Conservation (phyloP, 2,113 vertebrate genomes). For the Rhinoptilus africanus region DNA sequence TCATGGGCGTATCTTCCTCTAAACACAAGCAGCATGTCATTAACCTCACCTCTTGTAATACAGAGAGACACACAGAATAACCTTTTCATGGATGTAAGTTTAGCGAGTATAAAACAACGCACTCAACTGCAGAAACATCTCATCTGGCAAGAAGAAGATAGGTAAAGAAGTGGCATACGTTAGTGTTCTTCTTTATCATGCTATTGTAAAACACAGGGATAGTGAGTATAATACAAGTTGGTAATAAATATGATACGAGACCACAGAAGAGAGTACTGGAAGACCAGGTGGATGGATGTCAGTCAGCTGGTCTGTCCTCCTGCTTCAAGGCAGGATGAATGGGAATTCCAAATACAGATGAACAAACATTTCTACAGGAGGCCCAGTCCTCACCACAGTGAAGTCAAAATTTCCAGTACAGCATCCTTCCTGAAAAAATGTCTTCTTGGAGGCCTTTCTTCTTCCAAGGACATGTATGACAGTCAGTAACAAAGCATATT, state of each 20-base stretch:
- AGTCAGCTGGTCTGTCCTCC: background rate
- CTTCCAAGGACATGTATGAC: background rate
- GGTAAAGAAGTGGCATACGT: background rate
- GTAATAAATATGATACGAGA: background rate
- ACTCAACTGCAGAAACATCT: background rate
- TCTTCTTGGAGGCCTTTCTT: background rate
- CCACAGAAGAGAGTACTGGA: background rate
- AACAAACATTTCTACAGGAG: background rate
- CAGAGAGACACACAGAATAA: fast-evolving
- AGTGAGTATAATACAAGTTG: background rate
- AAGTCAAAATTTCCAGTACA: background rate
- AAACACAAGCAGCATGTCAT: background rate
- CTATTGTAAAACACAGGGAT: background rate
- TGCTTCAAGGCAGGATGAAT: background rate
- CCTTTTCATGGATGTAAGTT: background rate
- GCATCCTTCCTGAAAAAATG: background rate
- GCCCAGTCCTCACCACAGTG: background rate
- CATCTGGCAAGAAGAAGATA: background rate
- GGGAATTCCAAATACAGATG: background rate
- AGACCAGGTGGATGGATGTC: background rate
- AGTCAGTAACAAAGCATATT: background rate
- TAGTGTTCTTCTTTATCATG: background rate
- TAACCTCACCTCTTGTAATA: background rate
- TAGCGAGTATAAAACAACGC: background rate
- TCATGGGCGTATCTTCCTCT: background rate